phyloP scores from a whole-genome alignment of 2,113 vertebrate species.

The Lichenostomus cassidix region DNA sequence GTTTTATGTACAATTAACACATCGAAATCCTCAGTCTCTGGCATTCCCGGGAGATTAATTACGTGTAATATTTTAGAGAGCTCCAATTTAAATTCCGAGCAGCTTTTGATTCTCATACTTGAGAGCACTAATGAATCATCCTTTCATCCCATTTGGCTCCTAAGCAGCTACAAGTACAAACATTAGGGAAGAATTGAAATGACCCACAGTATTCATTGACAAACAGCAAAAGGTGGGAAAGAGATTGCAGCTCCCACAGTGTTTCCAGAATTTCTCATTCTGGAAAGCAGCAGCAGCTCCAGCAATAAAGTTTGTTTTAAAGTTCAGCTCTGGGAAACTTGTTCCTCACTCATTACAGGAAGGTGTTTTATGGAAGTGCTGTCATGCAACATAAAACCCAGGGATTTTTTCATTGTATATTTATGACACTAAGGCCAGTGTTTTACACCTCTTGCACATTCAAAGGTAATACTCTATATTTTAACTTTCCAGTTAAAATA shows the following conservation, averaged over 20 bases:
- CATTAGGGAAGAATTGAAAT: background rate
- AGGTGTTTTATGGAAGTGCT: background rate
- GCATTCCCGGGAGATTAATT: background rate
- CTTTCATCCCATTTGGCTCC: background rate
- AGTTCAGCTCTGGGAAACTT: background rate
- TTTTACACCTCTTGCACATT: background rate
- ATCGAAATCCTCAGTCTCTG: background rate
- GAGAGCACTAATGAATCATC: slow-evolving; percentile 3
- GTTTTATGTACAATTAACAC: slow-evolving; percentile 1
- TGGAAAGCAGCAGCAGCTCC: background rate
- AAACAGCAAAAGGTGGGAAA: background rate
- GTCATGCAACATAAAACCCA: background rate
- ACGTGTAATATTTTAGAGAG: background rate
- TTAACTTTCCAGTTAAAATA: background rate
- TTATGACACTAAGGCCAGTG: background rate
- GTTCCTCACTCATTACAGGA: background rate
- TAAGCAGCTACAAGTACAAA: background rate
- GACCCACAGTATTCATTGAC: background rate
- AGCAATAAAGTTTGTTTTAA: background rate
- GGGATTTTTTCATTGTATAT: background rate
- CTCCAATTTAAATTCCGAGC: background rate
- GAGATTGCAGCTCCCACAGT: background rate
- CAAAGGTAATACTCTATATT: background rate
- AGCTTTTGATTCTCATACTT: background rate
- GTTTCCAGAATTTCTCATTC: background rate